These are phyloP conservation scores for Sigmodon hispidus DNA, from an alignment of 2,113 vertebrate species.

Conservation along the genomic window DNA sequence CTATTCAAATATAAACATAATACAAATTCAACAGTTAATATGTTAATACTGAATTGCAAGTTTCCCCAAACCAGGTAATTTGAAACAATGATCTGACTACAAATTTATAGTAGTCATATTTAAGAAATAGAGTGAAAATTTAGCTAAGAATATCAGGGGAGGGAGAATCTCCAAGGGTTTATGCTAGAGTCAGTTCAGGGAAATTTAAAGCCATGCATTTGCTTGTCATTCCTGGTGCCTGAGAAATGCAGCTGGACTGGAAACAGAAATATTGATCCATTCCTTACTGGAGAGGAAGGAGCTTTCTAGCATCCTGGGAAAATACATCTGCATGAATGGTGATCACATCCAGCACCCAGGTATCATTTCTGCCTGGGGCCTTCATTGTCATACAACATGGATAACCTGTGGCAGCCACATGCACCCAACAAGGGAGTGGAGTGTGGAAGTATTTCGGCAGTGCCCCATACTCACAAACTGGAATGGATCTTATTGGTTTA, in stretches of 20 bases:
- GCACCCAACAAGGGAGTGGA: slow-evolving; percentile 40
- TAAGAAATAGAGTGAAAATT: slow-evolving; percentile 13
- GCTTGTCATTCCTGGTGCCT: slow-evolving; percentile 3
- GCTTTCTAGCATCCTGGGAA: not conserved
- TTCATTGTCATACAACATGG: not conserved
- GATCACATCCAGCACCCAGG: not conserved
- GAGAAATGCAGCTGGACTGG: not conserved
- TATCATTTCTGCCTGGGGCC: not conserved
- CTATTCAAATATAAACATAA: slow-evolving; percentile 40
- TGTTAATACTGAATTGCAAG: not conserved
- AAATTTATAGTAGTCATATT: slow-evolving; percentile 31
- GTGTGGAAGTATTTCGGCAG: slow-evolving; percentile 42
- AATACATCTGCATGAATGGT: not conserved
- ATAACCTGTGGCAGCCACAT: not conserved
- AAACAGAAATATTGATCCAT: slow-evolving; percentile 24
- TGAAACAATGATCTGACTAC: slow-evolving; percentile 26
- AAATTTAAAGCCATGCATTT: slow-evolving; percentile 51
- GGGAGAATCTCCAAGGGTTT: not conserved
- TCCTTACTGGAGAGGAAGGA: not conserved
- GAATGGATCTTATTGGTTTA: slow-evolving; percentile 70
- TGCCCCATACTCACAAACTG: slow-evolving; percentile 60
- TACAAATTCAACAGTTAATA: not conserved
- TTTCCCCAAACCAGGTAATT: not conserved
- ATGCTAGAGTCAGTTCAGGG: not conserved
- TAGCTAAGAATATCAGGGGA: not conserved